A percentile compares a stretch with the other conserved stretches of the same genome.
These are phyloP conservation scores for Paralvinella palmiformis DNA, from an alignment of 1,140 invertebrate genomes.

Conservation along the genomic window DNA sequence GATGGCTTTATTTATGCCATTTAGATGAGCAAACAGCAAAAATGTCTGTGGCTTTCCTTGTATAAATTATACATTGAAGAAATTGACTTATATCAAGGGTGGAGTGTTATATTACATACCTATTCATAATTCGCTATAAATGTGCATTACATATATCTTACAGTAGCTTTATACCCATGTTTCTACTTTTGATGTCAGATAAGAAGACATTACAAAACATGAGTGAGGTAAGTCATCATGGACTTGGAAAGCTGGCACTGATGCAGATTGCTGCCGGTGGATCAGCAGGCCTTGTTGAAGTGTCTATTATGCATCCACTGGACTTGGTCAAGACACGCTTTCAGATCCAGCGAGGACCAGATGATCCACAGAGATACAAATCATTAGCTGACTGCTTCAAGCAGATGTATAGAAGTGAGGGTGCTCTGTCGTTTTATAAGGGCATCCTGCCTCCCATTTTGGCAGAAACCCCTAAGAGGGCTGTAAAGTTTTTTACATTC, in stretches of 20 bases:
- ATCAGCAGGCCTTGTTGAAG: slow-evolving; percentile 82
- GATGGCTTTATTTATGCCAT: too few species aligned
- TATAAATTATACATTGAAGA: too few species aligned
- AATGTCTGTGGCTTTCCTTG: too few species aligned
- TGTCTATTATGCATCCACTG: slow-evolving; percentile 91
- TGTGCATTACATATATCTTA: too few species aligned
- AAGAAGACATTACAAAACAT: too few species aligned
- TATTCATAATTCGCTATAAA: too few species aligned
- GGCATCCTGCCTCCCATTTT: slow-evolving; percentile 85
- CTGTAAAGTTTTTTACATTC: slow-evolving; percentile 88
- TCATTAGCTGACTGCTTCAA: slow-evolving; percentile 79
- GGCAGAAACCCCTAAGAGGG: slow-evolving; percentile 90
- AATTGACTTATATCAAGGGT: too few species aligned
- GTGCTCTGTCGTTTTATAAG: slow-evolving; percentile 69
- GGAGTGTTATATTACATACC: too few species aligned
- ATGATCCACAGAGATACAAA: slow-evolving; percentile 64
- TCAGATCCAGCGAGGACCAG: slow-evolving; percentile 65
- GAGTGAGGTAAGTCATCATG: too few species aligned
- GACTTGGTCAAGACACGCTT: slow-evolving; percentile 86
- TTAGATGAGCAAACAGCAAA: too few species aligned
- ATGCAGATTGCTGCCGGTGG: slow-evolving; percentile 83
- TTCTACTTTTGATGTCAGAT: too few species aligned
- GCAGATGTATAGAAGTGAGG: slow-evolving; percentile 83
- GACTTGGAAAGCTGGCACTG: slow-evolving; percentile 59
- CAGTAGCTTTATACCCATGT: too few species aligned